These are phyloP conservation scores for Scrobipalpa atriplicella DNA, from an alignment of 2,888 invertebrate species.

Conservation along the genomic window DNA sequence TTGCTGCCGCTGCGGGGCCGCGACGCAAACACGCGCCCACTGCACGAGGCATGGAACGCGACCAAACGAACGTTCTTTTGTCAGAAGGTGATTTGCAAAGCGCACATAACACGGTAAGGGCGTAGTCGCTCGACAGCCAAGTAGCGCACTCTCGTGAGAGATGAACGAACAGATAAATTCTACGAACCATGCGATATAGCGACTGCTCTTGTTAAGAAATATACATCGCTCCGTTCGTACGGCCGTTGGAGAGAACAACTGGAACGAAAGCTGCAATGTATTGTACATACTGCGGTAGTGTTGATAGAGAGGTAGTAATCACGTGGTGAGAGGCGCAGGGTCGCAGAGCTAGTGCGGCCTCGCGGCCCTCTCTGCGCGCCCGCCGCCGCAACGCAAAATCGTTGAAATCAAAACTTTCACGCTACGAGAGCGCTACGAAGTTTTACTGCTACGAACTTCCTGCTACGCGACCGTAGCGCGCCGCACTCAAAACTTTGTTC, in stretches of 20 bases:
- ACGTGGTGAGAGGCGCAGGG: constrained; percentile 59
- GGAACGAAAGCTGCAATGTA: constrained; percentile 45
- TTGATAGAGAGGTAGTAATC: constrained; percentile 11
- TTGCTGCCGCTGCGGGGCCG: constrained; percentile 56
- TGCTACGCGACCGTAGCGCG: constrained; percentile 79
- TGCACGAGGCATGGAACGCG: constrained; percentile 64
- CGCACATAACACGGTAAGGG: constrained; percentile 70
- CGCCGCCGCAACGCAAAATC: constrained; percentile 81
- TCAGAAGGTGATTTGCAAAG: constrained; percentile 63
- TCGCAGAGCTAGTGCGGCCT: constrained; percentile 73
- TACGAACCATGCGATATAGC: constrained; percentile 46
- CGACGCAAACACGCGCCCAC: constrained; percentile 40
- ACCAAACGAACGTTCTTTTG: constrained; percentile 54
- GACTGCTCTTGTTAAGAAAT: constrained; percentile 26
- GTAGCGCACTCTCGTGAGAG: constrained; percentile 81
- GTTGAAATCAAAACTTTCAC: constrained; percentile 83
- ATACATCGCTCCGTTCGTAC: constrained; percentile 52
- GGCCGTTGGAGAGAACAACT: too few species aligned
- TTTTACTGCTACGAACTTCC: constrained; percentile 83
- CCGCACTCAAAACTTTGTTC: constrained; percentile 80
- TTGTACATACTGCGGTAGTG: constrained; percentile 22
- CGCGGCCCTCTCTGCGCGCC: constrained; percentile 74
- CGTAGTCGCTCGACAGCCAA: constrained; percentile 71
- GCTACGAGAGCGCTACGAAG: constrained; percentile 82
- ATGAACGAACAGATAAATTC: constrained; percentile 76